phyloP scores from a whole-genome alignment of 2,797 vertebrate species.

The Rhinella marina region DNA sequence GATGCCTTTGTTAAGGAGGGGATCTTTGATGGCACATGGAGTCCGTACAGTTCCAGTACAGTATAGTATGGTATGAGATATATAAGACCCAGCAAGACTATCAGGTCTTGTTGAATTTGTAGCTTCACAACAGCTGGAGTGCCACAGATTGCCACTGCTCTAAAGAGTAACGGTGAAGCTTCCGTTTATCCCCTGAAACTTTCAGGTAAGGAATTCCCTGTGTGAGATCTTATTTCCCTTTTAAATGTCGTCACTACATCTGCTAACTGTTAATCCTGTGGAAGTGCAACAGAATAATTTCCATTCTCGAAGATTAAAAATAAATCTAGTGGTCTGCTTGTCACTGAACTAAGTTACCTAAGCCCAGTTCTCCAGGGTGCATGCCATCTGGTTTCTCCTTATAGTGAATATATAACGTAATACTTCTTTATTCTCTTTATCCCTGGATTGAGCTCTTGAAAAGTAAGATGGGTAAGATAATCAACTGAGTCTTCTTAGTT shows the following conservation, averaged over 20 bases:
- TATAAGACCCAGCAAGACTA: neutral
- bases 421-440: conserved; percentile 43
- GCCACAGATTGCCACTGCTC: neutral
- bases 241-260: conserved; percentile 45
- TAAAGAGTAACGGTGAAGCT: neutral
- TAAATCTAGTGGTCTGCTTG: conserved; percentile 44
- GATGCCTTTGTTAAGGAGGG: too few species aligned
- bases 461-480: conserved; percentile 37
- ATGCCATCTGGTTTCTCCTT: conserved; percentile 52
- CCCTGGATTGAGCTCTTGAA: conserved; percentile 33
- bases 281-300: conserved; percentile 36
- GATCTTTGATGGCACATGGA: too few species aligned
- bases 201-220: conserved; percentile 33
- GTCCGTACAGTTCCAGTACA: too few species aligned
- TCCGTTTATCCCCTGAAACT: neutral
- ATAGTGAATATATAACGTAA: conserved; percentile 33
- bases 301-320: conserved; percentile 45
- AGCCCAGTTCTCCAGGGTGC: conserved; percentile 38
- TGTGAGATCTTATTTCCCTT: conserved; percentile 42
- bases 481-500: conserved; percentile 37
- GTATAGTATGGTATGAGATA: too few species aligned
- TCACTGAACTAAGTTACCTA: conserved; percentile 40
- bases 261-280: conserved; percentile 50
- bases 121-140: neutral
- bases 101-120: neutral